Percentiles rank a stretch among this genome's conserved stretches.
These are phyloP conservation scores for Machaerirhynchus nigripectus DNA, from an alignment of 2,113 vertebrate genomes.

Conservation along the genomic window DNA sequence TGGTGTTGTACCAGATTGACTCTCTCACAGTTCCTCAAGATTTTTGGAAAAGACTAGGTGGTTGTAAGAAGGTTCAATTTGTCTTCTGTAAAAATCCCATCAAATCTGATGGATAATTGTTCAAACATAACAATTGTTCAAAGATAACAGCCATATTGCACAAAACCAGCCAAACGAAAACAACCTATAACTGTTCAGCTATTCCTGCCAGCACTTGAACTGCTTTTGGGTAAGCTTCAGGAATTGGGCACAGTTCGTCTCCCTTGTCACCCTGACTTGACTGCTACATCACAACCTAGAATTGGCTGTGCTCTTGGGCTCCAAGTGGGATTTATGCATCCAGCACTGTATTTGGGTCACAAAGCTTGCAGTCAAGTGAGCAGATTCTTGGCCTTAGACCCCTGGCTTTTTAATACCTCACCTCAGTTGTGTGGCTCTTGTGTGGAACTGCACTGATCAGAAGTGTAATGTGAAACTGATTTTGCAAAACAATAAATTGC, in stretches of 20 bases:
- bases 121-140: no score
- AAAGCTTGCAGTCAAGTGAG: not conserved
- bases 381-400: not conserved
- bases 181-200: not conserved
- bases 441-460: conserved; percentile 37
- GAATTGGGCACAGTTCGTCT: not conserved
- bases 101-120: not conserved
- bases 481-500: conserved; percentile 65
- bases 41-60: not conserved
- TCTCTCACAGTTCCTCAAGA: not conserved
- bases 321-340: not conserved
- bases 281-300: not conserved
- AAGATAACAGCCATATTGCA: not conserved
- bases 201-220: not conserved
- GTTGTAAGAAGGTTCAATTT: not conserved
- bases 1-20: not conserved
- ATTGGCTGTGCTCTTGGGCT: not conserved
- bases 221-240: not conserved
- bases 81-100: not conserved
- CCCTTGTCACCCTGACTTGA: not conserved
- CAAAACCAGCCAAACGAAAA: not conserved
- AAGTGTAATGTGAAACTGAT: conserved; percentile 62
- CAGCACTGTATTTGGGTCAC: not conserved
- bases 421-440: conserved; percentile 11
- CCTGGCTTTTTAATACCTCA: not conserved